A percentile compares a stretch with the other conserved stretches of the same genome.
These are phyloP conservation scores for Zosterops pallidus DNA, from an alignment of 2,113 vertebrate species.

Conservation along the genomic window DNA sequence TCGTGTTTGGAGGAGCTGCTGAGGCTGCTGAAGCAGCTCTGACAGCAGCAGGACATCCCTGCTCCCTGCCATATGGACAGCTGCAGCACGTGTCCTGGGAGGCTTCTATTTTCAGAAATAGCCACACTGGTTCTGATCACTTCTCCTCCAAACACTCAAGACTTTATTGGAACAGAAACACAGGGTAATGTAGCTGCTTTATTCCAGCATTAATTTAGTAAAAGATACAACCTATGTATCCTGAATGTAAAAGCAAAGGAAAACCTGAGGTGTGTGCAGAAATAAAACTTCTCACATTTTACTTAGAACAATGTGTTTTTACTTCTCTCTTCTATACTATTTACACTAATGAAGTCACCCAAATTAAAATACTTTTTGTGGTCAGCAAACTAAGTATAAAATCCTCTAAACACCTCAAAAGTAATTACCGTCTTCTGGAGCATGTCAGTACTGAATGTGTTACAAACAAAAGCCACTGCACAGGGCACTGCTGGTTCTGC, in stretches of 20 bases:
- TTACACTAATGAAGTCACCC: neutral
- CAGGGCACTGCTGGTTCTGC: neutral
- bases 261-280: neutral
- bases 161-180: neutral
- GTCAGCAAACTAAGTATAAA: neutral
- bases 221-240: neutral
- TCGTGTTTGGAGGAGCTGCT: neutral
- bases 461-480: constrained; percentile 11
- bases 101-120: neutral
- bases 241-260: neutral
- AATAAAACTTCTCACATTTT: neutral
- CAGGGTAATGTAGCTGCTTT: neutral
- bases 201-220: neutral
- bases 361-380: neutral
- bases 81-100: neutral
- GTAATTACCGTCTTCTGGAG: neutral
- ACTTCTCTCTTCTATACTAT: neutral
- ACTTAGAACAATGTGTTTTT: neutral
- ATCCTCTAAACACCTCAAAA: constrained; percentile 10
- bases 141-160: neutral
- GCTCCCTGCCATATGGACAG: neutral
- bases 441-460: neutral
- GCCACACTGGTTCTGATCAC: neutral
- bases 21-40: neutral
- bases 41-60: neutral